A percentile compares a stretch with the other conserved stretches of the same genome.
Conservation (phyloP, 2,888 invertebrate species). For the Ryuthela nishihirai region DNA sequence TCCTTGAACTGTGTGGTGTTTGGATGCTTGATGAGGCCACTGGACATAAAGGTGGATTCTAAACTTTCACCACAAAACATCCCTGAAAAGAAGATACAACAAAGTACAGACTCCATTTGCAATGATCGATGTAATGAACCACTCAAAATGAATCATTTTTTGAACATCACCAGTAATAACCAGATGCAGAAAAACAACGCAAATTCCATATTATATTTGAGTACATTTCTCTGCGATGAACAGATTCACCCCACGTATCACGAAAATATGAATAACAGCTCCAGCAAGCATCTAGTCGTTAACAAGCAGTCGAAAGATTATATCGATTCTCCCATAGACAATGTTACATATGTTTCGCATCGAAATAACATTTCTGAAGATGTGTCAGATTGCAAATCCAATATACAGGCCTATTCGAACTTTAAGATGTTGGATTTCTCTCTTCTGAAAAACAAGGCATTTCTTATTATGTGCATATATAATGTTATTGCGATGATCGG, state of each 20-base stretch:
- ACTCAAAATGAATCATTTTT: constrained; percentile 83
- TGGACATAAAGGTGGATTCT: constrained; percentile 41
- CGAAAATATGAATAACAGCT: constrained; percentile 56
- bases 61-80: constrained; percentile 84
- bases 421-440: constrained; percentile 87
- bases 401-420: constrained; percentile 53
- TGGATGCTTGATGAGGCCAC: constrained; percentile 54
- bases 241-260: constrained; percentile 57
- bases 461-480: constrained; percentile 85
- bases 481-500: constrained; percentile 97
- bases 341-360: constrained; percentile 79
- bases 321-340: constrained; percentile 81
- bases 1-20: constrained; percentile 45
- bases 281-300: constrained; percentile 83
- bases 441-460: constrained; percentile 79
- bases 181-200: constrained; percentile 61
- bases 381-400: neutral
- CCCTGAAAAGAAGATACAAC: constrained; percentile 75
- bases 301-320: constrained; percentile 83
- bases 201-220: neutral
- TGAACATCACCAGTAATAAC: constrained; percentile 69
- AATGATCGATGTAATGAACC: constrained; percentile 74
- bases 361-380: constrained; percentile 11
- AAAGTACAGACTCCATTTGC: constrained; percentile 74
- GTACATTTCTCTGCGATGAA: constrained; percentile 41